phyloP scores from a whole-genome alignment of 2,888 invertebrate genomes.

The Ditylenchus weischeri region DNA sequence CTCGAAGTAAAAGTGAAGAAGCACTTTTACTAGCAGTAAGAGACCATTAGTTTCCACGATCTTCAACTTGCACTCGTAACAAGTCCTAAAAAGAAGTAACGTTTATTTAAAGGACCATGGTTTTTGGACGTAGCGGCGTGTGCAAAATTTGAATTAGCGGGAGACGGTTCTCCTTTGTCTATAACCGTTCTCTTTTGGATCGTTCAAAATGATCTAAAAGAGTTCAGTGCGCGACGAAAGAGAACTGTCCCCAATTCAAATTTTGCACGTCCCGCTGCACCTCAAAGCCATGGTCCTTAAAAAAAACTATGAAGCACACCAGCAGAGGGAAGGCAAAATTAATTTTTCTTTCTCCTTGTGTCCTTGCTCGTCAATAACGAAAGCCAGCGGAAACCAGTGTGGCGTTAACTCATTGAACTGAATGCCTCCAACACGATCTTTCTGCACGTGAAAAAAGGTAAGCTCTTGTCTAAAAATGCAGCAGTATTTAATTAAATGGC shows the following conservation, averaged over 20 bases:
- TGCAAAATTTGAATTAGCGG: too few relatives aligned
- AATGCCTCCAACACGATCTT: background rate
- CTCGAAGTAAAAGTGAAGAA: constrained; percentile 14
- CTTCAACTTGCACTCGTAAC: constrained; percentile 11
- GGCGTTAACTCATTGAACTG: background rate
- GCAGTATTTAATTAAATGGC: background rate
- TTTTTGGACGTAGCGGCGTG: too few relatives aligned
- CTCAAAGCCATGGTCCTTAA: too few relatives aligned
- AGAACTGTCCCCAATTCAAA: too few relatives aligned
- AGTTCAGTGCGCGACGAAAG: too few relatives aligned
- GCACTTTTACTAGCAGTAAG: background rate
- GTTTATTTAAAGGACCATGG: background rate
- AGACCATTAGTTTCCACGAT: constrained; percentile 9
- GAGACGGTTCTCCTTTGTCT: too few relatives aligned
- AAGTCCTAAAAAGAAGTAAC: background rate
- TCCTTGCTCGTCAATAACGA: background rate
- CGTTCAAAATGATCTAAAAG: too few relatives aligned
- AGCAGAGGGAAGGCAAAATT: background rate
- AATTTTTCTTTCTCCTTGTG: background rate
- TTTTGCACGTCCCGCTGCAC: too few relatives aligned
- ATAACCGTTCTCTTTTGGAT: too few relatives aligned
- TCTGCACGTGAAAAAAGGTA: constrained; percentile 7
- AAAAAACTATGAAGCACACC: background rate
- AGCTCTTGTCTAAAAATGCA: constrained; percentile 9
- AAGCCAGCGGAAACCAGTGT: constrained; percentile 12